A percentile compares a stretch with the other conserved stretches of the same genome.
Evolutionary conservation across 2,113 vertebrate species (phyloP).

Genomic region (Plecturocebus donacophilus): DNA sequence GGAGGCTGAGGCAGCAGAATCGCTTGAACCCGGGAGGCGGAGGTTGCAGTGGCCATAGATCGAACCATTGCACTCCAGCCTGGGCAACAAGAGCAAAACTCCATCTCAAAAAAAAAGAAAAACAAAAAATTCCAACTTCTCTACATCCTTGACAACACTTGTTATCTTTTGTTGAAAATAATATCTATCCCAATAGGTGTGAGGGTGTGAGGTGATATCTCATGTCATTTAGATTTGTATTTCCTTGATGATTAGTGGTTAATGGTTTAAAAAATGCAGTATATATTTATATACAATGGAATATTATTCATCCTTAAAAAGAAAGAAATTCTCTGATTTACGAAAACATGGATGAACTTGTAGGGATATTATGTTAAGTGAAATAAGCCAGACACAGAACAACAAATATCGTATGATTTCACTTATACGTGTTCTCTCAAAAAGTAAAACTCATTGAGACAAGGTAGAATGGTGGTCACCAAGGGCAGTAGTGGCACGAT

Average conservation of each 20-base stretch:
- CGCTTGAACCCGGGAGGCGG: no score
- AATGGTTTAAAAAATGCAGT: neutral
- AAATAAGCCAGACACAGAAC: neutral
- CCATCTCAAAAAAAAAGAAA: no score
- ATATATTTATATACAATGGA: neutral
- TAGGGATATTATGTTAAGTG: neutral
- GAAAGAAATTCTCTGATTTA: neutral
- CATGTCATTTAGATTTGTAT: neutral
- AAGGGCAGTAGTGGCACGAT: neutral
- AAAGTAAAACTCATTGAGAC: neutral
- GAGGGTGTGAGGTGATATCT: neutral
- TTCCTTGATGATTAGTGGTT: neutral
- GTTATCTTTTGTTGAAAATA: neutral
- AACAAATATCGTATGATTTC: neutral
- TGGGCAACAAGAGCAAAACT: no score
- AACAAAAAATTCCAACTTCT: no score
- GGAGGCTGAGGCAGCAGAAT: no score
- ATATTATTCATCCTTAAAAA: neutral
- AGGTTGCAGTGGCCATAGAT: no score
- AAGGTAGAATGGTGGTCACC: neutral
- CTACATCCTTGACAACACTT: neutral
- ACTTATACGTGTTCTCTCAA: neutral
- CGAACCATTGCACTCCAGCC: no score
- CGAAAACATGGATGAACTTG: neutral
- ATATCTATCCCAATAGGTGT: neutral